A percentile compares a stretch with the other conserved stretches of the same genome.
Evolutionary conservation across 2,888 invertebrate species (phyloP).

Genomic region (Ferdinandea cuprea): DNA sequence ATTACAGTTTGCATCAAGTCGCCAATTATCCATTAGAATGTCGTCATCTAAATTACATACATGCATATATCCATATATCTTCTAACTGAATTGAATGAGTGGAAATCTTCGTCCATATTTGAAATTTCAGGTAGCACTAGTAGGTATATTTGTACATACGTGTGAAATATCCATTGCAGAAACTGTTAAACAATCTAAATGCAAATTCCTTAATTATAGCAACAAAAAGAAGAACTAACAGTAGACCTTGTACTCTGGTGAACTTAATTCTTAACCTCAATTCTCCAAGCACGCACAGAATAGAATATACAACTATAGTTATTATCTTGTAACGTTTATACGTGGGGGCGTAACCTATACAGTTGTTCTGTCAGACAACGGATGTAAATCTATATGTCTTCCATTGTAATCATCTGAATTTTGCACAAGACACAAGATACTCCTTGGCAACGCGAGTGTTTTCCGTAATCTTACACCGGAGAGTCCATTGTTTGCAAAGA

Average conservation of each 20-base stretch:
- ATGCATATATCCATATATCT: no score
- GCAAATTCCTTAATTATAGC: conserved; percentile 30
- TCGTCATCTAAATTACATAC: background rate
- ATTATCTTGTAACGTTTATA: background rate
- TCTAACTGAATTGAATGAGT: background rate
- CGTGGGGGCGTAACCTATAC: conserved; percentile 44
- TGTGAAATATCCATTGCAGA: background rate
- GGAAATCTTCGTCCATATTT: background rate
- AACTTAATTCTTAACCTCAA: conserved; percentile 64
- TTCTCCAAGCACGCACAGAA: conserved; percentile 18
- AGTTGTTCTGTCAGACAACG: conserved; percentile 45
- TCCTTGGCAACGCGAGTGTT: conserved; percentile 27
- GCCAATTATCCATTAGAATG: background rate
- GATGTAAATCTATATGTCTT: conserved; percentile 48
- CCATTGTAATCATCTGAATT: conserved; percentile 61
- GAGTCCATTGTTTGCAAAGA: conserved; percentile 57
- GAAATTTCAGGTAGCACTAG: conserved; percentile 27
- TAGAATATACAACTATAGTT: background rate
- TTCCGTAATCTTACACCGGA: conserved; percentile 65
- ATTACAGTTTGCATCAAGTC: conserved; percentile 2
- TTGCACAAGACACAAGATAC: conserved; percentile 37
- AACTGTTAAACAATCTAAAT: conserved; percentile 19
- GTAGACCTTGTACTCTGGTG: conserved; percentile 61
- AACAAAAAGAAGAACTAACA: conserved; percentile 31
- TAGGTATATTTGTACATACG: background rate